phyloP scores from a whole-genome alignment of 2,113 vertebrate genomes.

The Macroglossus sobrinus region DNA sequence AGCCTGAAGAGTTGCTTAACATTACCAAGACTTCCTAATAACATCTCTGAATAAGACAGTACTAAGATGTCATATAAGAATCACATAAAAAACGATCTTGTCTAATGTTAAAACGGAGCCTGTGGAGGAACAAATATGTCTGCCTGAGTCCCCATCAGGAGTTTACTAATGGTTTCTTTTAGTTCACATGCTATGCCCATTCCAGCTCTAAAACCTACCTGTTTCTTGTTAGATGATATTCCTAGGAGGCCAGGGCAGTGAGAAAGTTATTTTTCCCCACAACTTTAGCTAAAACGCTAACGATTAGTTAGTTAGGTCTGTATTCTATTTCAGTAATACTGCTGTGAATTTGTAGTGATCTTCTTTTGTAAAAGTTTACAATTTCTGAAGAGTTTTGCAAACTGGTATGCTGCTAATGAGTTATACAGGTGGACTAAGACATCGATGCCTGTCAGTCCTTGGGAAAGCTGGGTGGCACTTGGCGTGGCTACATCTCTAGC shows the following conservation, averaged over 20 bases:
- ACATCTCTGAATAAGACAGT: neutral
- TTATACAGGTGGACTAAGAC: neutral
- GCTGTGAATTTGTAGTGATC: neutral
- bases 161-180: neutral
- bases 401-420: neutral
- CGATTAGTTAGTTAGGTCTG: neutral
- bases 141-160: neutral
- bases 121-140: neutral
- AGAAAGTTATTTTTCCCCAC: neutral
- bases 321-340: neutral
- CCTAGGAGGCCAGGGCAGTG: neutral
- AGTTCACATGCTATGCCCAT: neutral
- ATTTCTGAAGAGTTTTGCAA: neutral
- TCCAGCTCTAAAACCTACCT: neutral
- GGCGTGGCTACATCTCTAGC: neutral
- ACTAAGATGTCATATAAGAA: neutral
- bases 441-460: neutral
- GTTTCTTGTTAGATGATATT: neutral
- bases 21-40: conserved; percentile 46
- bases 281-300: conserved; percentile 5
- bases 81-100: neutral
- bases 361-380: neutral
- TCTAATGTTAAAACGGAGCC: neutral
- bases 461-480: neutral
- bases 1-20: conserved; percentile 39